Evolutionary conservation across 2,797 vertebrate species (phyloP).

Genomic region (Acanthornis magna): DNA sequence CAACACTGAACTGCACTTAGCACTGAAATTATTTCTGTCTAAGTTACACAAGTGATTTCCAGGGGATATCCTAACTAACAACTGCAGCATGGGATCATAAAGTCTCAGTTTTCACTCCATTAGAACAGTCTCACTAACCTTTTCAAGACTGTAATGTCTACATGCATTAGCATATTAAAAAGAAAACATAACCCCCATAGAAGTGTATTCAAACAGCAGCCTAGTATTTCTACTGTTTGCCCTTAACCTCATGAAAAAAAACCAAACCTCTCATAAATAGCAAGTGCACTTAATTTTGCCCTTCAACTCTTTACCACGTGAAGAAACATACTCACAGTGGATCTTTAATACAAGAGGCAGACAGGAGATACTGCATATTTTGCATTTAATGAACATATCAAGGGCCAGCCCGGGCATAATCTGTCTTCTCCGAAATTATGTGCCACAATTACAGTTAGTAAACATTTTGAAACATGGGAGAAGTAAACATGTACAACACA

Average conservation of each 20-base stretch:
- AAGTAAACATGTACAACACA: neutral
- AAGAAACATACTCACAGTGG: neutral
- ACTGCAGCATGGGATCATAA: neutral
- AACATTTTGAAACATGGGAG: neutral
- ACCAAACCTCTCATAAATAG: neutral
- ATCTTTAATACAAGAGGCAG: neutral
- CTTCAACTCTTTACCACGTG: neutral
- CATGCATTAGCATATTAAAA: neutral
- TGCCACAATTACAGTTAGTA: neutral
- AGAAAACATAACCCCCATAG: fast-evolving
- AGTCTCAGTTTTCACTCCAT: neutral
- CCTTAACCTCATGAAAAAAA: neutral
- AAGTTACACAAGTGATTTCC: neutral
- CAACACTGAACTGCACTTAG: neutral
- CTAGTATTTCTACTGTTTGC: neutral
- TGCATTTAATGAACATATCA: neutral
- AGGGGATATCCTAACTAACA: neutral
- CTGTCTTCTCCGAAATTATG: neutral
- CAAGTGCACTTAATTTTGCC: neutral
- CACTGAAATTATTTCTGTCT: neutral
- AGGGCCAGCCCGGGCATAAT: neutral
- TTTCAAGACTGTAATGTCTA: neutral
- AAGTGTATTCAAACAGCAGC: neutral
- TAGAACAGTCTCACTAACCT: neutral
- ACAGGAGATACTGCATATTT: neutral